Conservation (phyloP, 2,888 invertebrate species). For the Leucophora obtusa region DNA sequence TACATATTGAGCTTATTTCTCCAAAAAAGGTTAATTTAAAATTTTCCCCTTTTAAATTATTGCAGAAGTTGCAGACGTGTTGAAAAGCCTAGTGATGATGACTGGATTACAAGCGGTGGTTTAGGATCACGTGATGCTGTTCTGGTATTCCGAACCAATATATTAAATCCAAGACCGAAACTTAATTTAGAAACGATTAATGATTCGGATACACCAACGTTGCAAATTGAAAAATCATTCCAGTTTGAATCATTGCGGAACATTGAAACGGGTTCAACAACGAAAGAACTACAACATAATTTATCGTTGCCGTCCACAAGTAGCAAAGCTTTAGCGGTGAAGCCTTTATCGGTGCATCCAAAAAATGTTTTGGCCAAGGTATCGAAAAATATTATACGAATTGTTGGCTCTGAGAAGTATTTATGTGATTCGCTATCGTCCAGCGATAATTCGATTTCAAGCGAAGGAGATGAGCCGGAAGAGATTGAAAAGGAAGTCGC, state of each 20-base stretch:
- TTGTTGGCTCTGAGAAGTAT: conserved; percentile 32
- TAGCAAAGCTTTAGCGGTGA: background rate
- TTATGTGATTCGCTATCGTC: conserved; percentile 72
- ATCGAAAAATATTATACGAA: conserved; percentile 29
- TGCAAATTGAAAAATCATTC: conserved; percentile 58
- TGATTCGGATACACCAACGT: conserved; percentile 11
- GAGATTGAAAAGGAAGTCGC: conserved; percentile 68
- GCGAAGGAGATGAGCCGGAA: conserved; percentile 72
- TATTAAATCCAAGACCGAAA: conserved; percentile 77
- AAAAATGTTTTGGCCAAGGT: conserved; percentile 15
- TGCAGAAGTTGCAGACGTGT: conserved; percentile 65
- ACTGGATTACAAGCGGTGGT: conserved; percentile 82
- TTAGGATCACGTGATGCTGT: conserved; percentile 83
- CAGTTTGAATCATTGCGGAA: background rate
- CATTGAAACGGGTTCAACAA: background rate
- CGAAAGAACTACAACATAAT: background rate
- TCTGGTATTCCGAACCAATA: conserved; percentile 83
- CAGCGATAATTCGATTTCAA: conserved; percentile 77
- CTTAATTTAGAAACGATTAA: conserved; percentile 48
- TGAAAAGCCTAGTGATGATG: conserved; percentile 67
- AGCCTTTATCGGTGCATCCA: background rate
- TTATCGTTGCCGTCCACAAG: conserved; percentile 41
- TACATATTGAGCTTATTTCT: too few species aligned
- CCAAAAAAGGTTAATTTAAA: too few species aligned
- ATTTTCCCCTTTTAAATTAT: conserved; percentile 25